These are phyloP conservation scores for Eulithis testata DNA, from an alignment of 2,888 invertebrate species.

Conservation along the genomic window DNA sequence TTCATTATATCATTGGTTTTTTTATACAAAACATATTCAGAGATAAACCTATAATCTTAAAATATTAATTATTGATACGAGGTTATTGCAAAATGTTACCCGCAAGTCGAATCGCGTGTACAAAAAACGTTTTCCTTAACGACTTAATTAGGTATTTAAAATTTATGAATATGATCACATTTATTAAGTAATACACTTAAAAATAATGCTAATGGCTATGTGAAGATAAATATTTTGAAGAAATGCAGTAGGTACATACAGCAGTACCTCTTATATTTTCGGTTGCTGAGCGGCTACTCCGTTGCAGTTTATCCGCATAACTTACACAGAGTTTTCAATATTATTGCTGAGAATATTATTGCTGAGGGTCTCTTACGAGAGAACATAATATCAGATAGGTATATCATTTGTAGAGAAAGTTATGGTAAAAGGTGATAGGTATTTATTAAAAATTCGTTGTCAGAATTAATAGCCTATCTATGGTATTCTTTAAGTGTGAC, in stretches of 20 bases:
- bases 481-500: too few species aligned
- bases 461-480: too few species aligned
- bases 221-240: slow-evolving; percentile 6
- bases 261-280: neutral
- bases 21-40: slow-evolving; percentile 17
- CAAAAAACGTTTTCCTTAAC: slow-evolving; percentile 45
- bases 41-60: slow-evolving; percentile 26
- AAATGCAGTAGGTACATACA: neutral
- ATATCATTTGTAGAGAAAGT: neutral
- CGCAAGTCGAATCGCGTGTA: slow-evolving; percentile 46
- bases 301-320: slow-evolving; percentile 12
- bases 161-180: slow-evolving; percentile 64
- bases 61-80: slow-evolving; percentile 40
- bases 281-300: slow-evolving; percentile 3
- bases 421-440: too few species aligned
- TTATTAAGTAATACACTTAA: slow-evolving; percentile 56
- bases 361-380: neutral
- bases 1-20: slow-evolving; percentile 29
- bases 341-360: neutral
- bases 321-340: neutral
- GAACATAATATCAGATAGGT: neutral
- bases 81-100: slow-evolving; percentile 59
- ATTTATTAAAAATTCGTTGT: too few species aligned
- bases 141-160: slow-evolving; percentile 39
- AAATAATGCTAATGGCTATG: slow-evolving; percentile 40